A percentile compares a stretch with the other conserved stretches of the same genome.
Conservation (phyloP, 2,113 vertebrate species). For the Sinocyclocheilus grahami region DNA sequence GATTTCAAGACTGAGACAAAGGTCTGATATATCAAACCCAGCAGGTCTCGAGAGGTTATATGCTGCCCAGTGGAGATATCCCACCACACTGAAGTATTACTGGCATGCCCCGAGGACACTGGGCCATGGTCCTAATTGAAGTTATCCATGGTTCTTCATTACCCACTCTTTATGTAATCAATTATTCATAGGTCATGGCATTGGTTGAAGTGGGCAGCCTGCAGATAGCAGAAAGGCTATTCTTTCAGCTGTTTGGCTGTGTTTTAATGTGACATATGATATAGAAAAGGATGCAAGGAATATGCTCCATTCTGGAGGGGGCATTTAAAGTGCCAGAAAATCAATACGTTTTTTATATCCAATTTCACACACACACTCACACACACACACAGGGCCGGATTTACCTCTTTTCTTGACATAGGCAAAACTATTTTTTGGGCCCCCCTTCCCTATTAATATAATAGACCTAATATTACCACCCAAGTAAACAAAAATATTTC, state of each 20-base stretch:
- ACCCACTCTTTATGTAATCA: constrained; percentile 44
- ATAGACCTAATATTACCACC: too few relatives aligned
- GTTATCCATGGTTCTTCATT: constrained; percentile 31
- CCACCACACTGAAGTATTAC: neutral
- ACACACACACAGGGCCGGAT: too few relatives aligned
- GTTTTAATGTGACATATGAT: constrained; percentile 29
- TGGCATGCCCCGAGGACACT: constrained; percentile 19
- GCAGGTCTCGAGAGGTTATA: neutral
- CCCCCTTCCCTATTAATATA: too few relatives aligned
- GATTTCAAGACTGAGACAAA: neutral
- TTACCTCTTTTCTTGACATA: too few relatives aligned
- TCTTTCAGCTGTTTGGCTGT: constrained; percentile 31
- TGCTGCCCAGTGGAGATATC: constrained; percentile 10
- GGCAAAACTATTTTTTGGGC: too few relatives aligned
- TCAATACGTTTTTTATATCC: constrained; percentile 53
- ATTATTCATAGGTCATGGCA: constrained; percentile 43
- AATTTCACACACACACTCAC: constrained; percentile 32
- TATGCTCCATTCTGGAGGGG: constrained; percentile 7
- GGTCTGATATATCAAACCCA: constrained; percentile 18
- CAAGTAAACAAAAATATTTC: too few relatives aligned
- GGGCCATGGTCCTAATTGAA: constrained; percentile 30
- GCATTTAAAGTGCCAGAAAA: constrained; percentile 40
- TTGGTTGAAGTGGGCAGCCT: constrained; percentile 14
- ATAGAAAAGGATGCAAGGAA: constrained; percentile 18
- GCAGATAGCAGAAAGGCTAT: constrained; percentile 8